Evolutionary conservation across 2,797 vertebrate species (phyloP).

Genomic region (Acanthurus leucopareius): DNA sequence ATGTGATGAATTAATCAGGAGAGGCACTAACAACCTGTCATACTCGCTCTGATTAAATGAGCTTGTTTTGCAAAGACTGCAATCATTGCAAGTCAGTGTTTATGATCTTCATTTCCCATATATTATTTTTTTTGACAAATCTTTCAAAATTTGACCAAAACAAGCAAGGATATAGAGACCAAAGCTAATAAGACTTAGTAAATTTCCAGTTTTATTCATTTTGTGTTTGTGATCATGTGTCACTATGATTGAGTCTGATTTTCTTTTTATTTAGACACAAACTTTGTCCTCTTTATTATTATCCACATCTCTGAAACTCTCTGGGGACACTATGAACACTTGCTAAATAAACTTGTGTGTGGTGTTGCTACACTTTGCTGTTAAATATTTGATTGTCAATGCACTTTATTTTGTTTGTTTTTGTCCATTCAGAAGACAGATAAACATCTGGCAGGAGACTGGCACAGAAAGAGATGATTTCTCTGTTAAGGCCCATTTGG

Average conservation of each 20-base stretch:
- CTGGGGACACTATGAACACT: constrained; percentile 4
- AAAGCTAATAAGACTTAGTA: not conserved
- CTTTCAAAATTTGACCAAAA: not conserved
- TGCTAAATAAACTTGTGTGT: constrained; percentile 17
- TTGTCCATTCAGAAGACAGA: constrained; percentile 36
- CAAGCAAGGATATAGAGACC: not conserved
- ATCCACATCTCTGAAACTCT: constrained; percentile 23
- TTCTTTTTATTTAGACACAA: not conserved
- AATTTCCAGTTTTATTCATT: not conserved
- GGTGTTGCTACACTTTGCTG: constrained; percentile 24
- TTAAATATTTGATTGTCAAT: constrained; percentile 56
- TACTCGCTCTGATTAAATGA: not conserved
- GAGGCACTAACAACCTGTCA: not conserved
- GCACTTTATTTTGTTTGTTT: constrained; percentile 31
- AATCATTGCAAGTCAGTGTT: constrained; percentile 3
- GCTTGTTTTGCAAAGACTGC: constrained; percentile 8
- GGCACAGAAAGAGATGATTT: constrained; percentile 25
- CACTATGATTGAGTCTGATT: not conserved
- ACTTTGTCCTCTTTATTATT: constrained; percentile 22
- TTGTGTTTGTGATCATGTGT: constrained; percentile 2
- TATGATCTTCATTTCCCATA: not conserved
- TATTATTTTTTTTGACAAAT: not conserved
- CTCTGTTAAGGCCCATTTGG: constrained; percentile 14
- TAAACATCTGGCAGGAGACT: constrained; percentile 32
- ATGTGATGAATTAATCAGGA: not conserved